Evolutionary conservation across 1,140 invertebrate genomes (phyloP).

Genomic region (Ips typographus): DNA sequence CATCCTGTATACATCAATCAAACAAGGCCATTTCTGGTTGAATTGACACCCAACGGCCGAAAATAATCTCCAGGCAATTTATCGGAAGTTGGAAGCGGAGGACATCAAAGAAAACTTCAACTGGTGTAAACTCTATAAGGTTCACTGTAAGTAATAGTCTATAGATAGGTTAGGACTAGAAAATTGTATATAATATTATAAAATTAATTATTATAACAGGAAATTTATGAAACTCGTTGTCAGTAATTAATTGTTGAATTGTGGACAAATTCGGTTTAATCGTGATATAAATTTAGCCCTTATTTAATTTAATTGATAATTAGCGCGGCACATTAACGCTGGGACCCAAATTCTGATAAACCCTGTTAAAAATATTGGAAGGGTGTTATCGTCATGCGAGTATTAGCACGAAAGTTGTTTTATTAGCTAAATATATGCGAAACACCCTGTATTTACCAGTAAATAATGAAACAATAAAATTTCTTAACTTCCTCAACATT

Average conservation of each 20-base stretch:
- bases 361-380: too few relatives aligned
- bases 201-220: too few relatives aligned
- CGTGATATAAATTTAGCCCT: background rate
- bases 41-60: slow-evolving; percentile 20
- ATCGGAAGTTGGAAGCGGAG: slow-evolving; percentile 10
- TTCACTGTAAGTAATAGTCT: slow-evolving; percentile 3
- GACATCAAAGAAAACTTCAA: slow-evolving; percentile 24
- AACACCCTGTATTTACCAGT: background rate
- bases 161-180: slow-evolving; percentile 12
- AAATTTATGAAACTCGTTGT: too few relatives aligned
- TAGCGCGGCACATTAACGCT: slow-evolving; percentile 7
- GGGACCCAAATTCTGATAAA: slow-evolving; percentile 1
- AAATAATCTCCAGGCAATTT: slow-evolving; percentile 10
- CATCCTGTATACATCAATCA: slow-evolving; percentile 13
- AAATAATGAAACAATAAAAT: too few relatives aligned
- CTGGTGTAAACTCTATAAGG: background rate
- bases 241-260: too few relatives aligned
- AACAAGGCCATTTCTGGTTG: slow-evolving; percentile 22
- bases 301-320: slow-evolving; percentile 20
- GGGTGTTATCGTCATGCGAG: too few relatives aligned
- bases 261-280: too few relatives aligned
- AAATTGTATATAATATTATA: too few relatives aligned
- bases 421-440: background rate
- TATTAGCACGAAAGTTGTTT: too few relatives aligned
- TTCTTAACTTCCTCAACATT: too few relatives aligned